phyloP scores from a whole-genome alignment of 2,888 invertebrate genomes.

The Nysson spinosus region DNA sequence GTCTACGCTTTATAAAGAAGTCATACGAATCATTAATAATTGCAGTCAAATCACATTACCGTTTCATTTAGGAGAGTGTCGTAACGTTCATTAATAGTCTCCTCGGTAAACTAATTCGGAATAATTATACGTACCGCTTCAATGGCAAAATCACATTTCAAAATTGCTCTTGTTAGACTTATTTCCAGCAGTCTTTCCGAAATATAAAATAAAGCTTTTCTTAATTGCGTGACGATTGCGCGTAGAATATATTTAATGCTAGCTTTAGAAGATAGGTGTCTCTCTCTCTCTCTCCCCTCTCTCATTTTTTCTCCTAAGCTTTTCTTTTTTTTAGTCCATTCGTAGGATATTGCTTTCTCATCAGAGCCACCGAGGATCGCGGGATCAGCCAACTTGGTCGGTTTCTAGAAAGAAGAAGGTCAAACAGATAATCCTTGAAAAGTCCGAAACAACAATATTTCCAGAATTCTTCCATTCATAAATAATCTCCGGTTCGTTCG shows the following conservation, averaged over 20 bases:
- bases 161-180: conserved; percentile 7
- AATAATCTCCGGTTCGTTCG: conserved; percentile 55
- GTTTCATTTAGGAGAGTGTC: not conserved
- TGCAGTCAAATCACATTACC: conserved; percentile 69
- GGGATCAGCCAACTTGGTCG: conserved; percentile 70
- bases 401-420: conserved; percentile 72
- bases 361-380: conserved; percentile 58
- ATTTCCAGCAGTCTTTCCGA: not conserved
- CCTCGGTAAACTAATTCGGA: no score
- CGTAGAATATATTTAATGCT: conserved; percentile 46
- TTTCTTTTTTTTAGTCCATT: conserved; percentile 54
- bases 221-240: conserved; percentile 27
- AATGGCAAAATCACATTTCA: conserved; percentile 34
- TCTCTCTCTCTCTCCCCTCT: conserved; percentile 38
- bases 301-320: conserved; percentile 17
- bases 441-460: conserved; percentile 1
- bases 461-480: conserved; percentile 64
- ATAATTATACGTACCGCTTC: no score
- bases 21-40: conserved; percentile 49
- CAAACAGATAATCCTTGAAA: conserved; percentile 57
- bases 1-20: conserved; percentile 43
- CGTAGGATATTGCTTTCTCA: conserved; percentile 63
- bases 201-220: conserved; percentile 11
- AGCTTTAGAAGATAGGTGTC: conserved; percentile 58
- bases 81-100: no score